Percentiles rank a stretch among this genome's conserved stretches.
Evolutionary conservation across 1,140 invertebrate genomes (phyloP).

Genomic region (Chironomus tepperi): DNA sequence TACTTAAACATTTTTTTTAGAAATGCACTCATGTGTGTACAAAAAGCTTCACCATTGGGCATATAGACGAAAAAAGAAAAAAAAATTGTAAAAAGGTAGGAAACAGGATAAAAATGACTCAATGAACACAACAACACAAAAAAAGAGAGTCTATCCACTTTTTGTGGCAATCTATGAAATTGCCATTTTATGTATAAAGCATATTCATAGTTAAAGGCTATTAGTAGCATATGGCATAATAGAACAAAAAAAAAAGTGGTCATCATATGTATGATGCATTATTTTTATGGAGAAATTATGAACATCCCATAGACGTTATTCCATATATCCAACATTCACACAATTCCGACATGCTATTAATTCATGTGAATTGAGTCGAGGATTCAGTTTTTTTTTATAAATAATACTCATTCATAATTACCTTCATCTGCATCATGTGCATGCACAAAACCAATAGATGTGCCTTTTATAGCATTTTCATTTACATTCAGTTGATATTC

Average conservation of each 20-base stretch:
- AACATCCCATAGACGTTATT: background rate
- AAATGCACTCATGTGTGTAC: too few species aligned
- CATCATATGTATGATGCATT: background rate
- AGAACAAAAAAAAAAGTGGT: constrained; percentile 4
- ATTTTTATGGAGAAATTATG: background rate
- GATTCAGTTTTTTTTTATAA: background rate
- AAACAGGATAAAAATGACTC: too few species aligned
- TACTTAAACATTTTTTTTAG: too few species aligned
- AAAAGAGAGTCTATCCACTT: too few species aligned
- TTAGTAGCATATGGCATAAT: constrained; percentile 6
- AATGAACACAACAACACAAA: background rate
- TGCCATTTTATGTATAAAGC: too few species aligned
- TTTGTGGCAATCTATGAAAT: background rate
- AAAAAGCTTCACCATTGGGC: too few species aligned
- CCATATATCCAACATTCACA: background rate
- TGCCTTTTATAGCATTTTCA: constrained; percentile 66
- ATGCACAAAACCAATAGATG: constrained; percentile 56
- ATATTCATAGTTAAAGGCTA: background rate
- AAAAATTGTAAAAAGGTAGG: too few species aligned
- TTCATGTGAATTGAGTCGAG: background rate
- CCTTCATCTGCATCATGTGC: constrained; percentile 68
- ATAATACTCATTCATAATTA: constrained; percentile 27
- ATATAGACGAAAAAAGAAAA: too few species aligned
- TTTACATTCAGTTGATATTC: constrained; percentile 59
- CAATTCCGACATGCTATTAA: too few species aligned